Base-by-base conservation (phyloP, 2,113 vertebrate genomes). In the Conger conger region DNA sequence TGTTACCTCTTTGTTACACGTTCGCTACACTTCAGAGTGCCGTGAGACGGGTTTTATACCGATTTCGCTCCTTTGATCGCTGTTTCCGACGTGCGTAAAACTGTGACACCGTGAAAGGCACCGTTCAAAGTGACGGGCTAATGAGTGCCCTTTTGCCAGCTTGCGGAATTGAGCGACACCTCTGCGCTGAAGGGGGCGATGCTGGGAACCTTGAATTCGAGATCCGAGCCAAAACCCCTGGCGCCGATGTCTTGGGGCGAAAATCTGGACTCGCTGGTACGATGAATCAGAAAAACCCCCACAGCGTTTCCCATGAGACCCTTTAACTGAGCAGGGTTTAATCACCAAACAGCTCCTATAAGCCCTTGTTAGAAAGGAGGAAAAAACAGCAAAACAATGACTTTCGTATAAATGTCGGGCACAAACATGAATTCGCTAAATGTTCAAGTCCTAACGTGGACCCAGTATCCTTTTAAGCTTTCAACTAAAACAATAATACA, bases 221-320 rank as follows among this genome's bases (percentile, higher is more conserved):
- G 57, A 87, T 80, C 82, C 57, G 13, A 84, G 88, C 78, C 82
- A 76, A n/a, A 92, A 88, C 86, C 77, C 80, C 89, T 92, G 94
- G 94, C 93, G 93, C 94, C 94, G 87, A 87, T 82, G 76, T 84
- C 90, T 87, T 83, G 83, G 82, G 81, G 91, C 88, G 88, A 90
- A 87, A 87, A 92, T 93, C 86, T 91, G 89, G 89, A 84, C 53
- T 36, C 81, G 92, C 89, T 79, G 86, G 87, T 80, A 30, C 16
- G 80, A 45, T 45, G 91, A 89, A 94, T 93, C 92, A 92, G 87
- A 94, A 91, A n/a, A 11, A 86, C 84, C 63, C 79, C 84, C 79
- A 84, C 1, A 45, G 50, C 60, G 20, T 86, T 87, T 81, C 93
- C 91, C 92, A 81, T 86, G 90, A 89, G 93, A 92, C 87, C 33